Base-by-base conservation (phyloP, 2,888 invertebrate species). In the Apamea epomidion region DNA sequence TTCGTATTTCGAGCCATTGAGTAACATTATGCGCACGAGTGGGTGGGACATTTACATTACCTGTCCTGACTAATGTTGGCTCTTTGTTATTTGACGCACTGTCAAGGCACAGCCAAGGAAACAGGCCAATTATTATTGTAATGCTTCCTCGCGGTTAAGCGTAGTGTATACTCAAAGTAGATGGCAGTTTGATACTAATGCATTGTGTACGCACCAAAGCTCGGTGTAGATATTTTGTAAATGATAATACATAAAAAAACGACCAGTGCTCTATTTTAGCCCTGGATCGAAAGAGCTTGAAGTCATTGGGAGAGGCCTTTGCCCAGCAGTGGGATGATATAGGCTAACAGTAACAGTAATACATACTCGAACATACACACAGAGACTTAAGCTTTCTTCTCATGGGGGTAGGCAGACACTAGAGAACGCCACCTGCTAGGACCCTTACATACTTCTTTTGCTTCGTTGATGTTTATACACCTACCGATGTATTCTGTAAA, bases 31-130 rank as follows among this genome's bases (percentile, higher is more conserved):
- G 82, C 82, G 76, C 82, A 65, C 78, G 88, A 91, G 95, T 95
- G 92, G 95, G 95, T 91, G 92, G 91, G 82, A 89, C 84, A 95
- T 95, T 95, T 93, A 90, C 94, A 95, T 94, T 92, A 94, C 93
- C 88, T 90, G 93, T 93, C 87, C 86, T 92, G 91, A 93, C 90
- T 92, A 92, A 94, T 94, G 92, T 89, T 87, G 81, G 88, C 90
- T 93, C 93, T 94, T 95, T 94, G 93, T 94, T 91, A 91, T 91
- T 92, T 93, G 94, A 94, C 93, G 92, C 94, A 94, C 93, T 96
- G 94, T 94, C 95, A 96, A 96, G 95, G 95, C 93, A 91, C 88
- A 91, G 91, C 92, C 94, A 94, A 95, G 93, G 94, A 93, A 92
- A 93, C 90, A 88, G 76, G 90, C 89, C 90, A 91, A 93, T 92